A percentile compares a stretch with the other conserved stretches of the same genome.
phyloP scores from a whole-genome alignment of 2,113 vertebrate species.

The Thinocorus orbignyianus region DNA sequence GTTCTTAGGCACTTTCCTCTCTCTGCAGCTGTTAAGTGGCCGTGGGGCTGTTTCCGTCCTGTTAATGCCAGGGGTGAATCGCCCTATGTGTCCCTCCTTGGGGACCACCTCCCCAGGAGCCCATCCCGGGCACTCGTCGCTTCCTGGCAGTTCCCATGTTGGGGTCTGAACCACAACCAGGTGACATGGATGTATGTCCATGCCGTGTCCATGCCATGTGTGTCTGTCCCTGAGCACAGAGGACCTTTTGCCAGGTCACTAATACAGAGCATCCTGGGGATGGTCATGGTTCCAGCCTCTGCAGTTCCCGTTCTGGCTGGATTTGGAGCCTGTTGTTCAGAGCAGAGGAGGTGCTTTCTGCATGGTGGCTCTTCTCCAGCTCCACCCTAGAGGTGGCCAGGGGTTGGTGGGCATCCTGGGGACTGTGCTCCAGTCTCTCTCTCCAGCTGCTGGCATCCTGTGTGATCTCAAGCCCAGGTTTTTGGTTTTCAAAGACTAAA shows the following conservation, averaged over 20 bases:
- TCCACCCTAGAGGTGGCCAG: background rate
- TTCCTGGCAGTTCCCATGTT: background rate
- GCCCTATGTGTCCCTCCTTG: background rate
- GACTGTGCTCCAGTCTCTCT: background rate
- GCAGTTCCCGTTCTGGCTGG: background rate
- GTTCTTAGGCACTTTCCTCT: background rate
- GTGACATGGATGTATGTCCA: fast-evolving
- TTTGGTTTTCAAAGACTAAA: background rate
- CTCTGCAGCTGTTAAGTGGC: fast-evolving
- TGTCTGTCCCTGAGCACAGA: background rate
- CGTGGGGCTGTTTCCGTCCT: background rate
- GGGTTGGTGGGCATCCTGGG: fast-evolving
- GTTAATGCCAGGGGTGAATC: fast-evolving
- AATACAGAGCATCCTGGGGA: fast-evolving
- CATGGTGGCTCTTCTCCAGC: background rate
- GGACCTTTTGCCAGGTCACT: background rate
- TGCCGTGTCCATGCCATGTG: fast-evolving
- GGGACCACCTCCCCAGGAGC: background rate
- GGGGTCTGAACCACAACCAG: background rate
- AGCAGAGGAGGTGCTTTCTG: background rate
- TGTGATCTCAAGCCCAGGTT: background rate
- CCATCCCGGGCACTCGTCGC: background rate
- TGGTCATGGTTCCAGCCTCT: background rate
- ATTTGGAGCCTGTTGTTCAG: background rate
- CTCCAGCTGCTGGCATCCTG: fast-evolving